phyloP scores from a whole-genome alignment of 2,888 invertebrate genomes.

The Tuberolachnus salignus region DNA sequence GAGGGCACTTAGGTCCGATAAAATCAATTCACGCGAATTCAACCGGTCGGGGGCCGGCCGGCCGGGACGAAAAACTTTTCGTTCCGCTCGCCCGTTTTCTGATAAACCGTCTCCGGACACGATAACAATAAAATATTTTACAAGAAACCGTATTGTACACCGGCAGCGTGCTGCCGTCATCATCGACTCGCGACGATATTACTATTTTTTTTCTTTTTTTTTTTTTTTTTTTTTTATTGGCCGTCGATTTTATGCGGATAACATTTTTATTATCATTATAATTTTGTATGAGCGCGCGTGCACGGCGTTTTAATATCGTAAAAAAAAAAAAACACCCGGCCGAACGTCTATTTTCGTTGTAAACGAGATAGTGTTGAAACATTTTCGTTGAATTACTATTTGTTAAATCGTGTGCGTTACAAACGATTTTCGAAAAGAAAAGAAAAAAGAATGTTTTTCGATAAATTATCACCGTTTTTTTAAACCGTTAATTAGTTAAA shows the following conservation, averaged over 20 bases:
- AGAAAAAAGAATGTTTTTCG: too few species aligned
- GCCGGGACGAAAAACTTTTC: conserved; percentile 45
- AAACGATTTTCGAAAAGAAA: too few species aligned
- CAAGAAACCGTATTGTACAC: neutral
- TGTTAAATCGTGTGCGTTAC: too few species aligned
- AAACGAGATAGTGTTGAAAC: too few species aligned
- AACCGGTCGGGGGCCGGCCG: too few species aligned
- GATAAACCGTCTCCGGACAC: conserved; percentile 44
- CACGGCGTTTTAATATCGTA: conserved; percentile 10
- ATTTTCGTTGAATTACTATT: too few species aligned
- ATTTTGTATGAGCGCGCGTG: neutral
- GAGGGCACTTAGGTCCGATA: conserved; percentile 48
- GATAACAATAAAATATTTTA: too few species aligned
- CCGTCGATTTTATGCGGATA: conserved; percentile 27
- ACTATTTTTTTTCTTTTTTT: too few species aligned
- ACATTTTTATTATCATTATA: neutral
- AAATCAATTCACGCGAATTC: conserved; percentile 52
- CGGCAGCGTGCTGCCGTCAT: neutral
- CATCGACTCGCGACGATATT: conserved; percentile 27
- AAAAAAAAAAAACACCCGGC: too few species aligned
- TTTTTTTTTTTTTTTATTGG: conserved; percentile 43
- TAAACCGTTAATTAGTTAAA: too few species aligned
- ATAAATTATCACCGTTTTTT: too few species aligned
- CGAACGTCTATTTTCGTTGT: too few species aligned
- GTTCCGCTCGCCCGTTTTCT: neutral